Conservation (phyloP, 2,888 invertebrate species). For the Drosophila mimica region DNA sequence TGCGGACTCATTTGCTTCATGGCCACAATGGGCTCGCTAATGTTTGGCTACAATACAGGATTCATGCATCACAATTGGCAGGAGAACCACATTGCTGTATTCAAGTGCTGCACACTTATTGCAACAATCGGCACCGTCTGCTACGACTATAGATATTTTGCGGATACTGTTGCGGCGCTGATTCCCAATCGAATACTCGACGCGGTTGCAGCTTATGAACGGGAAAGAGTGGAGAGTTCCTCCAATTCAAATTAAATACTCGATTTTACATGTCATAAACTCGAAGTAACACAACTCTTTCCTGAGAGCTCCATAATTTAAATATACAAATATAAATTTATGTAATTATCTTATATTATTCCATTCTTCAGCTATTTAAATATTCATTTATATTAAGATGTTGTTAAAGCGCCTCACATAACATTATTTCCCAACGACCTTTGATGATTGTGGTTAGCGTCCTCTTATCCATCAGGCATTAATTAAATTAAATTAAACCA, state of each 20-base stretch:
- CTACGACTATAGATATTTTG: slow-evolving; percentile 1
- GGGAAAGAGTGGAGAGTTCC: not conserved
- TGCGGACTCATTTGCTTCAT: slow-evolving; percentile 27
- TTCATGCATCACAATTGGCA: slow-evolving; percentile 48
- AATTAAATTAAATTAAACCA: not conserved
- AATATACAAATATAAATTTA: no score
- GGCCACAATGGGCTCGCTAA: slow-evolving; percentile 18
- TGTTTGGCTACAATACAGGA: slow-evolving; percentile 45
- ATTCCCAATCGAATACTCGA: slow-evolving; percentile 11
- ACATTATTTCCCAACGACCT: slow-evolving; percentile 18
- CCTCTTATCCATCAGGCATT: not conserved
- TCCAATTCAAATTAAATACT: not conserved
- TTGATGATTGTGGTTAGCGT: not conserved
- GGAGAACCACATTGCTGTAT: not conserved
- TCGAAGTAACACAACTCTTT: not conserved
- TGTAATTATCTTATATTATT: not conserved
- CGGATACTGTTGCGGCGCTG: rapidly evolving
- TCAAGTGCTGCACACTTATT: slow-evolving; percentile 34
- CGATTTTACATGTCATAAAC: not conserved
- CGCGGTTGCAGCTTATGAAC: not conserved
- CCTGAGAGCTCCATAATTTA: not conserved
- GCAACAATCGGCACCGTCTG: not conserved
- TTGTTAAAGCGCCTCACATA: slow-evolving; percentile 16
- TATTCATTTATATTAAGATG: not conserved
- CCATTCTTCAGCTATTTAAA: slow-evolving; percentile 1